A percentile compares a stretch with the other conserved stretches of the same genome.
Conservation (phyloP, 2,888 invertebrate species). For the Heliconius hortense region DNA sequence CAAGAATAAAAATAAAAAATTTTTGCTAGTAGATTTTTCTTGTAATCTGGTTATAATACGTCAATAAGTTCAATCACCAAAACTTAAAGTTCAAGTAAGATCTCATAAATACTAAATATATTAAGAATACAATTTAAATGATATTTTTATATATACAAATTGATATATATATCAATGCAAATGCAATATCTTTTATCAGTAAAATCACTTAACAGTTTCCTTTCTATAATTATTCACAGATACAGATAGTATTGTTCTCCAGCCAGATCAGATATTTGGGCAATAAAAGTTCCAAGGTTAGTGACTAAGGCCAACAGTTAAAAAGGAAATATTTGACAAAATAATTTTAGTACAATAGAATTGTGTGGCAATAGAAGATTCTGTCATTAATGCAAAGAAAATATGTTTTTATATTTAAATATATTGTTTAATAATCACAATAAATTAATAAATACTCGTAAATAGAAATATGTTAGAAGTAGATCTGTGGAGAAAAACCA, state of each 20-base stretch:
- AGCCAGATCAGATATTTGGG: conserved; percentile 39
- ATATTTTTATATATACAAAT: not conserved
- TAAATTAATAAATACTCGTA: too few relatives aligned
- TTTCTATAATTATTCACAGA: conserved; percentile 33
- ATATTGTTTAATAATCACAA: not conserved
- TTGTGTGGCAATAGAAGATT: conserved; percentile 17
- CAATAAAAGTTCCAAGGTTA: conserved; percentile 44
- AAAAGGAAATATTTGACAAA: conserved; percentile 47
- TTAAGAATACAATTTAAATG: not conserved
- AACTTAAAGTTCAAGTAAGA: not conserved
- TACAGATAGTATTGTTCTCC: conserved; percentile 38
- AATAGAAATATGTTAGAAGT: not conserved
- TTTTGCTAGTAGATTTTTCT: not conserved
- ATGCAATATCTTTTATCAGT: conserved; percentile 18
- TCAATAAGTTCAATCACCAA: not conserved
- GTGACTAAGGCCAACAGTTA: conserved; percentile 41
- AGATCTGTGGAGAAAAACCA: not conserved
- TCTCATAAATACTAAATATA: not conserved
- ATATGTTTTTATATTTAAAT: not conserved
- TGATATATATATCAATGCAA: not conserved
- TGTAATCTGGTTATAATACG: not conserved
- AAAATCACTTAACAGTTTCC: conserved; percentile 38
- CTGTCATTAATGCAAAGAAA: not conserved
- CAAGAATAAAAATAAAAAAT: too few relatives aligned
- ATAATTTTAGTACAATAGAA: conserved; percentile 35